Percentiles rank a stretch among this genome's conserved stretches.
These are phyloP conservation scores for Thomomys bottae DNA, from an alignment of 2,113 vertebrate genomes.

Conservation along the genomic window DNA sequence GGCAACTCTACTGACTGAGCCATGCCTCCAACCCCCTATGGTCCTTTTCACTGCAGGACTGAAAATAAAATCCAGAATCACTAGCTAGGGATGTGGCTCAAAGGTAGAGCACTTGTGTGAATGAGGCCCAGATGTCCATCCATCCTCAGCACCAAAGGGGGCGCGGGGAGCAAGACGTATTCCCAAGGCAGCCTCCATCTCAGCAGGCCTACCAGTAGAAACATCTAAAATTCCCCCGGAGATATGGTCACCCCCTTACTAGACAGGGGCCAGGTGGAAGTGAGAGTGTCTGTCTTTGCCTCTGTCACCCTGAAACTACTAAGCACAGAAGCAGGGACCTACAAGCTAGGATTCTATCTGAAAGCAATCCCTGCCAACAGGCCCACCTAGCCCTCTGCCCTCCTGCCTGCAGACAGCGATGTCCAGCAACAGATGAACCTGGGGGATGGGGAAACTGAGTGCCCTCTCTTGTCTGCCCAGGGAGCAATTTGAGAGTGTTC, in stretches of 20 bases:
- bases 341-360: not conserved
- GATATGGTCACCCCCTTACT: not conserved
- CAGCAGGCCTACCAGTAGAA: not conserved
- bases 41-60: not conserved
- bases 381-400: not conserved
- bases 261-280: not conserved
- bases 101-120: too few species aligned
- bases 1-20: too few species aligned
- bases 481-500: not conserved
- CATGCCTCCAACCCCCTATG: too few species aligned
- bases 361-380: not conserved
- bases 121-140: not conserved
- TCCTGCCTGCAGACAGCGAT: not conserved
- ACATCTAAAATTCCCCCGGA: not conserved
- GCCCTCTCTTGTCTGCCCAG: not conserved
- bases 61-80: conserved; percentile 32
- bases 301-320: not conserved
- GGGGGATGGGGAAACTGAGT: too few species aligned
- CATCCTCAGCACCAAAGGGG: not conserved
- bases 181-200: not conserved
- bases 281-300: not conserved
- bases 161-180: not conserved
- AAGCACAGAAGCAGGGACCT: not conserved
- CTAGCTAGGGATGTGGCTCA: not conserved
- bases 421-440: not conserved